Evolutionary conservation across 2,888 invertebrate species (phyloP).

Genomic region (Rhingia campestris): DNA sequence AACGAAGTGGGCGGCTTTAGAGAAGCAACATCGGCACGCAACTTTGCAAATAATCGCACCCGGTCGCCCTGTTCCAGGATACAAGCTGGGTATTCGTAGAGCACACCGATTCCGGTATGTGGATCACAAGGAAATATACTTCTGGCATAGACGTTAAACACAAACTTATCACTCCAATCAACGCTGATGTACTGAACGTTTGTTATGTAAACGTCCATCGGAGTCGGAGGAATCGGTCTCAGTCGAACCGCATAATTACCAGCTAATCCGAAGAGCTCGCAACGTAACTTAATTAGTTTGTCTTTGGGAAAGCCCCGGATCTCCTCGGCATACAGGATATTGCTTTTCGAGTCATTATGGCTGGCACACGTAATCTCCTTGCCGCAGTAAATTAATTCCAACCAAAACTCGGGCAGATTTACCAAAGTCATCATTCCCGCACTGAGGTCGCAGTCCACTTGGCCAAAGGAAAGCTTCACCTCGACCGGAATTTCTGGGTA

Average conservation of each 20-base stretch:
- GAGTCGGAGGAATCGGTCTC: slow-evolving; percentile 86
- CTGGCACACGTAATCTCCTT: slow-evolving; percentile 89
- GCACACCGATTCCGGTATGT: slow-evolving; percentile 88
- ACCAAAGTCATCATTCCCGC: slow-evolving; percentile 82
- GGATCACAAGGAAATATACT: slow-evolving; percentile 93
- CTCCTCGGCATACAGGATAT: slow-evolving; percentile 90
- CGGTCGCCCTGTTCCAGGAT: slow-evolving; percentile 90
- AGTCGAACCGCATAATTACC: slow-evolving; percentile 91
- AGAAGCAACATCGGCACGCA: slow-evolving; percentile 88
- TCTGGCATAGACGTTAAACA: slow-evolving; percentile 91
- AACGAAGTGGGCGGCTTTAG: slow-evolving; percentile 86
- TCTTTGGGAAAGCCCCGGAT: slow-evolving; percentile 89
- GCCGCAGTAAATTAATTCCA: slow-evolving; percentile 92
- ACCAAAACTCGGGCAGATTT: slow-evolving; percentile 87
- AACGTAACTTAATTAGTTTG: slow-evolving; percentile 87
- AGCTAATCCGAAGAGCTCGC: slow-evolving; percentile 91
- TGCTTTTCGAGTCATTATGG: slow-evolving; percentile 83
- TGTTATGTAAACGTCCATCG: slow-evolving; percentile 84
- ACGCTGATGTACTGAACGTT: slow-evolving; percentile 83
- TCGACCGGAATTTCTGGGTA: slow-evolving; percentile 90
- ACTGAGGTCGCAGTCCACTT: slow-evolving; percentile 86
- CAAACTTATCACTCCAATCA: slow-evolving; percentile 93
- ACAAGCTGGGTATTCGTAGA: slow-evolving; percentile 93
- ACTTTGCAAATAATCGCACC: slow-evolving; percentile 90
- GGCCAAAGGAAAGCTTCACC: slow-evolving; percentile 89